Percentiles rank a stretch among this genome's conserved stretches.
Conservation (phyloP, 2,888 invertebrate genomes). For the Chrysopilus asiliformis region DNA sequence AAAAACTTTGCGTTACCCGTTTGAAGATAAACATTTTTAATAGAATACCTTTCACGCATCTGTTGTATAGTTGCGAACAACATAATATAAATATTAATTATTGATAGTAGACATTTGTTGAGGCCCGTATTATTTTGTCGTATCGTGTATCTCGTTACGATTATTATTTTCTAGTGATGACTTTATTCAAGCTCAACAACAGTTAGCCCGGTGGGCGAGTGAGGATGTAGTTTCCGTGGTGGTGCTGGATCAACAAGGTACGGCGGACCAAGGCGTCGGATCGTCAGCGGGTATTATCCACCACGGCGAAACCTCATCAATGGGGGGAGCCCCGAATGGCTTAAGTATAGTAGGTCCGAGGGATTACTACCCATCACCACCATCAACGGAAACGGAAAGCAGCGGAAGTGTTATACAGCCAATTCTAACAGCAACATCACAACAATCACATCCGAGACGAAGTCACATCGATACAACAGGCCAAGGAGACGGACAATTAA, state of each 20-base stretch:
- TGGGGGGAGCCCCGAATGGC: constrained; percentile 31
- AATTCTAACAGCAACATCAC: too few relatives aligned
- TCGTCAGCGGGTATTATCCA: constrained; percentile 45
- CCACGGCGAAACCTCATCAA: constrained; percentile 26
- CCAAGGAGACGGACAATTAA: constrained; percentile 39
- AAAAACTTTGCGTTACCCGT: too few relatives aligned
- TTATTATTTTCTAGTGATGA: constrained; percentile 91
- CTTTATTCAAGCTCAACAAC: constrained; percentile 95
- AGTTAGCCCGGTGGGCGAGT: constrained; percentile 91
- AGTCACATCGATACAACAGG: constrained; percentile 26
- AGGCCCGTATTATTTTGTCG: constrained; percentile 22
- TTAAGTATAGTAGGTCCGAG: constrained; percentile 39
- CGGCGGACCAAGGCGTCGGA: constrained; percentile 38
- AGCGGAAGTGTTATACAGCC: constrained; percentile 39
- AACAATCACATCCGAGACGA: constrained; percentile 25
- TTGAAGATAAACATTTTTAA: too few relatives aligned
- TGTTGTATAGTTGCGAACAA: background rate
- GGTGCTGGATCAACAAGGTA: constrained; percentile 37
- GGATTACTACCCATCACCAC: constrained; percentile 38
- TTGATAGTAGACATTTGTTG: constrained; percentile 6
- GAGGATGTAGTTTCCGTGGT: constrained; percentile 59
- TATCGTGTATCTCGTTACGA: constrained; percentile 58
- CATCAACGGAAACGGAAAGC: constrained; percentile 42
- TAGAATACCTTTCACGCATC: too few relatives aligned
- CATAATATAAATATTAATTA: background rate